Evolutionary conservation across 2,797 vertebrate genomes (phyloP).

Genomic region (Anolis apletophallus): DNA sequence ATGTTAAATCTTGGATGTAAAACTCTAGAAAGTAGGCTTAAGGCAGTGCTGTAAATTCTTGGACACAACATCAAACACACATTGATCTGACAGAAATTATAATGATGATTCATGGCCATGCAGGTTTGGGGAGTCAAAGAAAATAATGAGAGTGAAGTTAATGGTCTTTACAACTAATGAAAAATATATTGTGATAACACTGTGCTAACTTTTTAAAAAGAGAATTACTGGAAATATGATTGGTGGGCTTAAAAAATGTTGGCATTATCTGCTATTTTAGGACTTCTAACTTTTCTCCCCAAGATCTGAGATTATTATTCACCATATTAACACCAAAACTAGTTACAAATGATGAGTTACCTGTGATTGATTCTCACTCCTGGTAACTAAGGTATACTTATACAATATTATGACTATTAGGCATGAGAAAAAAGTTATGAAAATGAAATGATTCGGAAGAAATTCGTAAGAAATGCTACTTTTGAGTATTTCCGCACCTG

Average conservation of each 20-base stretch:
- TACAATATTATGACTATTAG: too few species aligned
- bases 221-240: slow-evolving; percentile 25
- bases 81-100: slow-evolving; percentile 47
- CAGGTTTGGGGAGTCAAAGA: slow-evolving; percentile 51
- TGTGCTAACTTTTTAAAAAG: neutral
- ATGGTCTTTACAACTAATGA: slow-evolving; percentile 56
- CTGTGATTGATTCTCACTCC: too few species aligned
- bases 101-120: slow-evolving; percentile 48
- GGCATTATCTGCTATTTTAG: slow-evolving; percentile 40
- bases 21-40: slow-evolving; percentile 61
- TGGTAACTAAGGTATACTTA: too few species aligned
- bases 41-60: slow-evolving; percentile 47
- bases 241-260: slow-evolving; percentile 34
- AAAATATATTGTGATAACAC: slow-evolving; percentile 17
- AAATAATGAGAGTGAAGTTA: slow-evolving; percentile 50
- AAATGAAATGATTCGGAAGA: too few species aligned
- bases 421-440: too few species aligned
- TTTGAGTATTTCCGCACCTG: too few species aligned
- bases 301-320: slow-evolving; percentile 36
- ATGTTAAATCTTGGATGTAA: slow-evolving; percentile 42
- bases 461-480: too few species aligned
- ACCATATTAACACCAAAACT: slow-evolving; percentile 31
- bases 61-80: slow-evolving; percentile 53
- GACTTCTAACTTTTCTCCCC: slow-evolving; percentile 47
- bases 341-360: too few species aligned